Base-by-base conservation (phyloP, 2,888 invertebrate genomes). In the Peribatodes rhomboidaria region DNA sequence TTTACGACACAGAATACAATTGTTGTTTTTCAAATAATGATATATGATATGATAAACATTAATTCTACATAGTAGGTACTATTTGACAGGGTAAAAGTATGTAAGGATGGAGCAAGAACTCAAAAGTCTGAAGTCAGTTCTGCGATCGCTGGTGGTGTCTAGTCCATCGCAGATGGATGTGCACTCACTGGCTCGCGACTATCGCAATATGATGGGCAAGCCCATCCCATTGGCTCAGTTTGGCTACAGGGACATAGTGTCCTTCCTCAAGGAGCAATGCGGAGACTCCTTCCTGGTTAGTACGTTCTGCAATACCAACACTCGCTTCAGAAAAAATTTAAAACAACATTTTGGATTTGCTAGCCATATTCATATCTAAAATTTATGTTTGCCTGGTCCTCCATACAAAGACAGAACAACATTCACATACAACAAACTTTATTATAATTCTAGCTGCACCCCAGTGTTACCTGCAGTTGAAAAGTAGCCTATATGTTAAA, bases 91-190 rank as follows among this genome's bases (percentile, higher is more conserved):
- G 9, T 13, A 47, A 53, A 39, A 54, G 60, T 44, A 50, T 65
- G 44, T 62, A 64, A 81, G 47, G 9, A 89, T 90, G 90, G 89
- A 82, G 16, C 78, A 79, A 22, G 88, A 90, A 57, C 42, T 92
- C 14, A 78, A 78, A 18, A 73, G 84, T 53, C 63, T 92, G 59
- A 92, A 92, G 75, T 72, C 78, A 18, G 76, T 78, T 69, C 76
- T 93, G 59, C 82, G 87, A 11, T 87, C 92, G 14, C 76, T 93
- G 67, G 92, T 91, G 70, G 91, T 93, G 67, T 93, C 92, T 4
- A 85, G 86, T 63, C 85, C 91, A 0, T 80, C 85, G 1, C 81
- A 85, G 68, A 77, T 92, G 72, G 86, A 89, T 58, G 80, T 86
- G 60, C 78, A 80, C n/a, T 66, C 82, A 3, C 74, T 93, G 54